Evolutionary conservation across 2,888 invertebrate species (phyloP).

Genomic region (Halictus quadricinctus): DNA sequence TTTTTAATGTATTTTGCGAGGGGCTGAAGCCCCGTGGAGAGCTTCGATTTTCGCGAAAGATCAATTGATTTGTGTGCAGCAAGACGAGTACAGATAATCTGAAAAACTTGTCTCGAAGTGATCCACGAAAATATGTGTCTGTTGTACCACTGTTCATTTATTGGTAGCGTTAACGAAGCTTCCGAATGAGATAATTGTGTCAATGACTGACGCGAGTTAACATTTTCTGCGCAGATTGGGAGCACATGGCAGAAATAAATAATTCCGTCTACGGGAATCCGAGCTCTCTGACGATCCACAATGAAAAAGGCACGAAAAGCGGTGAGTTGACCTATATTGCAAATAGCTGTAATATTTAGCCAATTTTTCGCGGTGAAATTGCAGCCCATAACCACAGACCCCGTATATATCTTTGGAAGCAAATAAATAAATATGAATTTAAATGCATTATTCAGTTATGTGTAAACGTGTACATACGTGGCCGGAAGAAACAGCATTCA

Average conservation of each 20-base stretch:
- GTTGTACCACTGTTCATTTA: background rate
- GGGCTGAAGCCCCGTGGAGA: background rate
- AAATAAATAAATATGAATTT: background rate
- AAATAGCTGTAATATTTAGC: background rate
- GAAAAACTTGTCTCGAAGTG: too few species aligned
- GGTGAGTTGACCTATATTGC: conserved; percentile 69
- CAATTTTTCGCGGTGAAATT: background rate
- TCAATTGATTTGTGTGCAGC: background rate
- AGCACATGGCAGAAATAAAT: conserved; percentile 83
- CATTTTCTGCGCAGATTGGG: conserved; percentile 80
- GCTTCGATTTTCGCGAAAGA: background rate
- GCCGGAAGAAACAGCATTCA: background rate
- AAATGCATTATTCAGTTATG: background rate
- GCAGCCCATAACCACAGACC: background rate
- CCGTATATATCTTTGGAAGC: background rate
- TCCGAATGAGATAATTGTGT: background rate
- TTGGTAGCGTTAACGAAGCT: background rate
- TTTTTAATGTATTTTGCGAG: conserved; percentile 11
- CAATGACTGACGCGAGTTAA: background rate
- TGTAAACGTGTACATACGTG: background rate
- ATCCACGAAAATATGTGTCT: background rate
- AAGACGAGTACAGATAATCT: background rate
- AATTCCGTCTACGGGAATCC: conserved; percentile 86
- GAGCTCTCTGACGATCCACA: conserved; percentile 86
- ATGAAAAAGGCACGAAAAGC: conserved; percentile 76